Conservation (phyloP, 2,888 invertebrate genomes). For the Euzophera pinguis region DNA sequence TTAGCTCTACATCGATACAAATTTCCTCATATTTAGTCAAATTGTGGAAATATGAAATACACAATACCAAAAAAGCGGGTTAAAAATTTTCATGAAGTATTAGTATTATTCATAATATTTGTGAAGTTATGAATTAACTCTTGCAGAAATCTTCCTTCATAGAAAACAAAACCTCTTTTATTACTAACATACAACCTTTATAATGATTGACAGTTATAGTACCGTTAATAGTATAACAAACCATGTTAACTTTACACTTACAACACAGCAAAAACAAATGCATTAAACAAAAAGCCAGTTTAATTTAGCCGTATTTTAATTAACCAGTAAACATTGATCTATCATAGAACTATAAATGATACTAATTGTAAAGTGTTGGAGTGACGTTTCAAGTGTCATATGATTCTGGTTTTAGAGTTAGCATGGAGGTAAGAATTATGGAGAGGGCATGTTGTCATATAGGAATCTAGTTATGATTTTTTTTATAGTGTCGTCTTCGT, state of each 20-base stretch:
- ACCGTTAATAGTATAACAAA: slow-evolving; percentile 16
- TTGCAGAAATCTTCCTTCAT: too few relatives aligned
- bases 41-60: too few relatives aligned
- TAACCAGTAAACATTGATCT: slow-evolving; percentile 4
- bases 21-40: too few relatives aligned
- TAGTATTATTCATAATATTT: too few relatives aligned
- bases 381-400: slow-evolving; percentile 5
- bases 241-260: slow-evolving; percentile 5
- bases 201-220: slow-evolving; percentile 19
- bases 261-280: neutral
- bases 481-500: too few relatives aligned
- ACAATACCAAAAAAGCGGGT: too few relatives aligned
- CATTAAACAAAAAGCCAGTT: neutral
- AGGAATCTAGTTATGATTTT: too few relatives aligned
- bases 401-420: slow-evolving; percentile 1
- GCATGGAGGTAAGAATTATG: too few relatives aligned
- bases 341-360: neutral
- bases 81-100: too few relatives aligned
- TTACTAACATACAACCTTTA: neutral
- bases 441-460: too few relatives aligned
- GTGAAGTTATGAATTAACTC: too few relatives aligned
- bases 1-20: too few relatives aligned
- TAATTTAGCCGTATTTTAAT: slow-evolving; percentile 3
- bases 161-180: neutral
- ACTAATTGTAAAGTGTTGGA: neutral